Conservation (phyloP, 2,113 vertebrate genomes). For the Ptychochromis oligacanthus region DNA sequence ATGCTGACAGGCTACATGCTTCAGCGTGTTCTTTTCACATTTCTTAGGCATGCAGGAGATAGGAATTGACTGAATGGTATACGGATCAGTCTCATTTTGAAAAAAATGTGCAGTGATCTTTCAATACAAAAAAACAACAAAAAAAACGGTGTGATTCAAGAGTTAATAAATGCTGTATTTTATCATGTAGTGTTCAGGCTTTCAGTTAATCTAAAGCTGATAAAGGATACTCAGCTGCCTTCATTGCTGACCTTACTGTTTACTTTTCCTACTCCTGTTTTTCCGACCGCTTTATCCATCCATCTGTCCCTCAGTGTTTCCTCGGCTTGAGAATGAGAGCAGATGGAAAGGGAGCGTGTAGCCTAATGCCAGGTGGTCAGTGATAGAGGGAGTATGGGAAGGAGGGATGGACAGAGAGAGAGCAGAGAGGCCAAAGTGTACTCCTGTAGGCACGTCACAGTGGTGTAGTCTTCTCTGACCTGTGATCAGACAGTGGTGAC, state of each 20-base stretch:
- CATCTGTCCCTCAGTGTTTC: slow-evolving; percentile 52
- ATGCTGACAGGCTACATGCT: background rate
- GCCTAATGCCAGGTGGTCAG: slow-evolving; percentile 58
- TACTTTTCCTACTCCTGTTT: slow-evolving; percentile 71
- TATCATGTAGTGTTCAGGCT: slow-evolving; percentile 2
- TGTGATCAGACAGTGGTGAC: slow-evolving; percentile 68
- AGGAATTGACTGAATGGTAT: background rate
- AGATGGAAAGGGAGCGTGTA: slow-evolving; percentile 67
- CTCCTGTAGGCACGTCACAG: slow-evolving; percentile 42
- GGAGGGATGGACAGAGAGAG: slow-evolving; percentile 30
- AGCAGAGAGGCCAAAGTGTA: slow-evolving; percentile 16
- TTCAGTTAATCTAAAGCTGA: slow-evolving; percentile 53
- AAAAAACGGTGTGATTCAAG: too few species aligned
- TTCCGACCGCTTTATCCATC: slow-evolving; percentile 61
- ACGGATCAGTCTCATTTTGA: slow-evolving; percentile 13
- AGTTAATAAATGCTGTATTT: slow-evolving; percentile 47
- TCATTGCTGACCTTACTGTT: slow-evolving; percentile 62
- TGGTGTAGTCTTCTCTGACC: slow-evolving; percentile 52
- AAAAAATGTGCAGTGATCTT: background rate
- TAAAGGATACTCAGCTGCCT: slow-evolving; percentile 53
- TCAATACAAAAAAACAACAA: slow-evolving; percentile 1
- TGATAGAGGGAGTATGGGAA: slow-evolving; percentile 13
- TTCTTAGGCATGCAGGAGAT: slow-evolving; percentile 11
- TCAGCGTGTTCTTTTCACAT: slow-evolving; percentile 19
- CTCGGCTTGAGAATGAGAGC: slow-evolving; percentile 66